Conservation (phyloP, 2,797 vertebrate genomes). For the Potorous gilbertii region DNA sequence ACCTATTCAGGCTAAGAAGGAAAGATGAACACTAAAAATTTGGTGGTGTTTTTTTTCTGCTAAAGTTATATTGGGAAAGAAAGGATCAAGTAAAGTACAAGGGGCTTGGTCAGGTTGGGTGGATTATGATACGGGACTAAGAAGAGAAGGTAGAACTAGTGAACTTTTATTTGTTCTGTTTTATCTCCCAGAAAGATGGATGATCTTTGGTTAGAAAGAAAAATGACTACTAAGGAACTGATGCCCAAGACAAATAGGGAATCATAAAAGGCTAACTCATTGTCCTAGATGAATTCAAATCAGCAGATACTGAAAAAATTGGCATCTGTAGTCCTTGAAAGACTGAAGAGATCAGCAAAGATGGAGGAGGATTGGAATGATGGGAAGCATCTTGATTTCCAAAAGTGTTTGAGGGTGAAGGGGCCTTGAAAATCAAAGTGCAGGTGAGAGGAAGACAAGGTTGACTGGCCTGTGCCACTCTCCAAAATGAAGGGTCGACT, state of each 20-base stretch:
- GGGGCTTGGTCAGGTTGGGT: neutral
- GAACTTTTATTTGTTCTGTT: neutral
- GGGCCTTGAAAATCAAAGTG: neutral
- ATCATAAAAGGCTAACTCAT: neutral
- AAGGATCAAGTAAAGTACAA: neutral
- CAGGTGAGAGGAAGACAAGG: neutral
- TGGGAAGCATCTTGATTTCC: neutral
- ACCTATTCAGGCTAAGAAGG: neutral
- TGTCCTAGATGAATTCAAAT: neutral
- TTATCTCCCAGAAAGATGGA: neutral
- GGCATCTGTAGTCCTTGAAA: neutral
- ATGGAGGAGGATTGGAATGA: neutral
- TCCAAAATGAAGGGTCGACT: neutral
- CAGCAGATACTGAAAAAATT: neutral
- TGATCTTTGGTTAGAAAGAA: neutral
- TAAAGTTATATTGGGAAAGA: neutral
- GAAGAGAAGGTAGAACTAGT: neutral
- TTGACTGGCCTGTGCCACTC: neutral
- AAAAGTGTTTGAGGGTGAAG: neutral
- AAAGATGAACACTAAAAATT: neutral
- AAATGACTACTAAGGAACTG: neutral
- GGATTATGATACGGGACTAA: neutral
- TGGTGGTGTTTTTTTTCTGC: too few species aligned
- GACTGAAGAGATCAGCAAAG: neutral
- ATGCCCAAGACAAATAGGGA: neutral